phyloP scores from a whole-genome alignment of 2,113 vertebrate genomes.

The Hippopotamus amphibius region DNA sequence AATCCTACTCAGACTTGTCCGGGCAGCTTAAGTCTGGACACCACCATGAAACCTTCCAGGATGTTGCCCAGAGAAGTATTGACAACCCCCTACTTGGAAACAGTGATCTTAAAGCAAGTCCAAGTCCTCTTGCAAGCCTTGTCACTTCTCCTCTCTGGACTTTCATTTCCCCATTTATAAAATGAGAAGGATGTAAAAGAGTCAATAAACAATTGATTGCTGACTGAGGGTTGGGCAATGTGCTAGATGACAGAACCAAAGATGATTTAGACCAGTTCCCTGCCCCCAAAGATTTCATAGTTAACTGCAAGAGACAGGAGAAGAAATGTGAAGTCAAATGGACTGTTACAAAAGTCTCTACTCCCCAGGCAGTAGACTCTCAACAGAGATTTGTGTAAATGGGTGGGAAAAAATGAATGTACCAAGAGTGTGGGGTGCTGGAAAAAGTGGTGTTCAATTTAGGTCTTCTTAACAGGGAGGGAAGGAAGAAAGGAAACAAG shows the following conservation, averaged over 20 bases:
- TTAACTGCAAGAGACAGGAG: neutral
- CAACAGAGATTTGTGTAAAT: neutral
- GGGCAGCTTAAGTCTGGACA: neutral
- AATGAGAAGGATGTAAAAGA: neutral
- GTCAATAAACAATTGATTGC: neutral
- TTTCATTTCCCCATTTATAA: slow-evolving; percentile 37
- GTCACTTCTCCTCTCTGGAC: neutral
- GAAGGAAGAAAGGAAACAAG: neutral
- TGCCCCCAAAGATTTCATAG: neutral
- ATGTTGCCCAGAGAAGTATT: neutral
- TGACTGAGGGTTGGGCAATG: too few relatives aligned
- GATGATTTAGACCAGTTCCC: neutral
- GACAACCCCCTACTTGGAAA: neutral
- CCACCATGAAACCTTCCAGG: neutral
- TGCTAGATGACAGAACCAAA: neutral
- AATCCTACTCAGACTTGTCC: neutral
- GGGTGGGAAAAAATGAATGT: neutral
- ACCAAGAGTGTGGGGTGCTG: neutral
- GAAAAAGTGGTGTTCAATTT: neutral
- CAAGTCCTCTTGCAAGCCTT: neutral
- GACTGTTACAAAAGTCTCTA: neutral
- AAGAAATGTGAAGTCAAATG: neutral
- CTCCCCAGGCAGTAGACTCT: neutral
- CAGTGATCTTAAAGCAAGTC: neutral
- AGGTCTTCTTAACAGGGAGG: neutral